Evolutionary conservation across 2,113 vertebrate genomes (phyloP), one percentile per base, ranked within the genome.

Genomic region (Panurus biarmicus): DNA sequence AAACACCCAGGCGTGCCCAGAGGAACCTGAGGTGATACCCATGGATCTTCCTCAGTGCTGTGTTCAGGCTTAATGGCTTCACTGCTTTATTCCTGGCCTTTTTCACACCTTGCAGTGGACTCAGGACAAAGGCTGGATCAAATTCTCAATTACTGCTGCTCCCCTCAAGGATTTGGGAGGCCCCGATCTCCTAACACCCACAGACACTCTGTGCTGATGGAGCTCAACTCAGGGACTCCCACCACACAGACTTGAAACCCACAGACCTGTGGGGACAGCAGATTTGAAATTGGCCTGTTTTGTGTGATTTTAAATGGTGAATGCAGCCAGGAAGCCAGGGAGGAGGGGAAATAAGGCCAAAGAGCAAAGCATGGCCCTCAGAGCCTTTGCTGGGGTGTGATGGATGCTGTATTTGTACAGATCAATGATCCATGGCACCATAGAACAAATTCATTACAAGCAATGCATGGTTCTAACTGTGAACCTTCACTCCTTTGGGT

Each of bases 381-480:
- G 57, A 44, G 77, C 31, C 36, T 53, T 7, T 44, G 17, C 53
- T 66, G 64, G 69, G 58, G 13, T 33, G 42, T 79, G 87, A 91
- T 73, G 58, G 62, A 93, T 76, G 78, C 54, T 83, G 47, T 70
- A 3, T 83, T 94, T 87, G 87, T 15, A 33, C n/a, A 72, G 45
- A n/a, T 45, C 87, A 58, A 64, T 35, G 78, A 85, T 87, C 77
- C 74, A 50, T 36, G 56, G 73, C n/a, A 5, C 81, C 3, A 33
- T 2, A 67, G 67, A 92, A 86, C 57, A 69, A 45, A 82, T 87
- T 58, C 48, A 74, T 67, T 81, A 85, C 28, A 33, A 74, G 36
- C 2, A 2, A 29, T 31, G 51, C 9, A 28, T 56, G 23, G 66
- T 75, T 88, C 77, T 44, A 88, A 67, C 74, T 4, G 24, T 7